These are phyloP conservation scores for Caenorhabditis japonica DNA, from an alignment of 2,888 invertebrate species.

Conservation along the genomic window DNA sequence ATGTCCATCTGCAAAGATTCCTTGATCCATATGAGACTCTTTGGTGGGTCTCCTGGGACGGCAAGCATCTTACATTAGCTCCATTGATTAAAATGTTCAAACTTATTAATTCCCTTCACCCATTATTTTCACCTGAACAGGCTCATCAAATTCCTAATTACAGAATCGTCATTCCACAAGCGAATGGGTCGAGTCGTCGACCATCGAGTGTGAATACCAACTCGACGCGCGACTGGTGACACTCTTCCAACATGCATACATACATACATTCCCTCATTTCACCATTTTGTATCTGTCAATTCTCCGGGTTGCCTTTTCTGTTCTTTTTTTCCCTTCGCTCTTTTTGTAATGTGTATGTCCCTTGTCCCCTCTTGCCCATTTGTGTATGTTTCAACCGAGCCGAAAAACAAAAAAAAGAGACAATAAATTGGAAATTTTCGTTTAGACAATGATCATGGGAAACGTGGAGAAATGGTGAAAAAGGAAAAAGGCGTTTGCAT, in stretches of 20 bases:
- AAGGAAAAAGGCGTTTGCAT: slow-evolving; percentile 26
- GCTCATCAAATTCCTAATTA: too few relatives aligned
- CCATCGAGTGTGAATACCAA: slow-evolving; percentile 61
- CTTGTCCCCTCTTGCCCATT: not conserved
- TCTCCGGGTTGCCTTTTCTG: slow-evolving; percentile 1
- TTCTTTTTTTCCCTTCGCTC: slow-evolving; percentile 6
- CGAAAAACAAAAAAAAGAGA: slow-evolving; percentile 25
- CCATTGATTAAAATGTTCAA: too few relatives aligned
- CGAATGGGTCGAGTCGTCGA: slow-evolving; percentile 55
- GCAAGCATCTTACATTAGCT: too few relatives aligned
- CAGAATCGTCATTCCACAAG: slow-evolving; percentile 47
- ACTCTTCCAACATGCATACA: not conserved
- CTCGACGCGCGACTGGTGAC: slow-evolving; percentile 60
- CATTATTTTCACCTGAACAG: too few relatives aligned
- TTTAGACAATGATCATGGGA: too few relatives aligned
- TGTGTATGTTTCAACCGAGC: slow-evolving; percentile 4
- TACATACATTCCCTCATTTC: too few relatives aligned
- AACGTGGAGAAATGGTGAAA: too few relatives aligned
- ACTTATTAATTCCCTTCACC: too few relatives aligned
- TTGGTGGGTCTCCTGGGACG: too few relatives aligned
- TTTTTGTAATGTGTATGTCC: slow-evolving; percentile 5
- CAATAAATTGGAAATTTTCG: slow-evolving; percentile 39
- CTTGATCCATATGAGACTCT: too few relatives aligned
- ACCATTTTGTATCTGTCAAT: too few relatives aligned
- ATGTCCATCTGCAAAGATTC: slow-evolving; percentile 4